Base-by-base conservation (phyloP, 2,888 invertebrate genomes). In the Pantelozetes paolii region DNA sequence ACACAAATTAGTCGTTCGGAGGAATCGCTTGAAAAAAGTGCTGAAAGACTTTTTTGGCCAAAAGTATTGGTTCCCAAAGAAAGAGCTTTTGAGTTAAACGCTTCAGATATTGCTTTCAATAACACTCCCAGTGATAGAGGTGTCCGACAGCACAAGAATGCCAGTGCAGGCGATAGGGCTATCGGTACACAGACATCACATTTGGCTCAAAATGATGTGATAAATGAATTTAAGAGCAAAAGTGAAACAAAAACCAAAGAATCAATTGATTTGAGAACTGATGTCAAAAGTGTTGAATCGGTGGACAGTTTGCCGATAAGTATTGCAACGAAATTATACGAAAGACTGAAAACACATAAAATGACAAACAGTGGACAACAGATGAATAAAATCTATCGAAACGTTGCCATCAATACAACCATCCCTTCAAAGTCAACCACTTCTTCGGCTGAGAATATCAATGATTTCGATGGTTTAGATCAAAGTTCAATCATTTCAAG, bases 331-430 rank as follows among this genome's bases (percentile, higher is more conserved):
- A 28, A 62, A 62, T 28, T 62, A 18, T 62, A 62, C 20, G 32
- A 62, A 62, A 62, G 32, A 30, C 20, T 62, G 3, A 62, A 18
- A 62, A 32, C 18, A 5, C 32, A 62, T 62, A 30, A 6, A 62
- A 62, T 13, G 15, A 5, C 30, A 11, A 30, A n/a, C 32, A 62
- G n/a, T 15, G 30, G 18, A 32, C 62, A 62, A 8, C 30, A 30
- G 20, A 28, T 30, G 5, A 28, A 62, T 2, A 62, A 62, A 32
- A 18, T 62, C 15, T 62, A 30, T 32, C 62, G 62, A 18, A 62
- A 62, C 32, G 32, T 62, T 62, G 62, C 62, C 32, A 30, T 62
- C 32, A 62, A 18, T 62, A 62, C 62, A 15, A 9, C 5, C 26
- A 5, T 32, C 32, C 26, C 11, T 11, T 9, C 6, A 3, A 54